Conservation (phyloP, 2,113 vertebrate genomes). For the Petroica traversi region DNA sequence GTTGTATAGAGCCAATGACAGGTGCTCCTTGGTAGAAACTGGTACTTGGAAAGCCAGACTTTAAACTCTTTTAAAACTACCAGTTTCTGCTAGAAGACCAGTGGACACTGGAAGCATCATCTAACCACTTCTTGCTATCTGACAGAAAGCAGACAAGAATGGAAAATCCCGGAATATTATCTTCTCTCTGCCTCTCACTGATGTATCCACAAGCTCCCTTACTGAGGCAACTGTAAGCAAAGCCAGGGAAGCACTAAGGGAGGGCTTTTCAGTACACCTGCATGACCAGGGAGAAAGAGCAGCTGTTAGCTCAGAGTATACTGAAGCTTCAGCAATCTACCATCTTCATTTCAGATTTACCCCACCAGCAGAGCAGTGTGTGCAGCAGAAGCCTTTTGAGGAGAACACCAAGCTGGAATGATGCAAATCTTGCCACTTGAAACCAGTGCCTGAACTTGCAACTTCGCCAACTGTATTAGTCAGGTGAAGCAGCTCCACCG, state of each 20-base stretch:
- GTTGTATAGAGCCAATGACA: neutral
- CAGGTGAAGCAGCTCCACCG: accelerated
- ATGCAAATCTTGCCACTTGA: neutral
- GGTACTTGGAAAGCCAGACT: neutral
- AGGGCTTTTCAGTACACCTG: neutral
- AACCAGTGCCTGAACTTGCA: accelerated
- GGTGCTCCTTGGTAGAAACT: neutral
- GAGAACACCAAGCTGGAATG: neutral
- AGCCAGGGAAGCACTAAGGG: neutral
- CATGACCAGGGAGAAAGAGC: neutral
- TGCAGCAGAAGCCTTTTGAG: neutral
- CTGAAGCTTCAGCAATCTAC: neutral
- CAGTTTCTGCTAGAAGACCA: neutral
- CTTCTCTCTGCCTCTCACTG: neutral
- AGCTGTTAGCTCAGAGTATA: neutral
- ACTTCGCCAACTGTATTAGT: accelerated
- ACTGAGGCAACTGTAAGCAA: neutral
- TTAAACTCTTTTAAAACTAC: neutral
- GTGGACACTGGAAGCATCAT: neutral
- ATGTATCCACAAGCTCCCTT: neutral
- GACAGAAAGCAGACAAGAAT: neutral
- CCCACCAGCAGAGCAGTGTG: neutral
- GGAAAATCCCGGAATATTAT: neutral
- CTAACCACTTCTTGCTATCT: neutral
- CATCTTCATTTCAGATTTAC: neutral